Conservation (phyloP, 2,888 invertebrate genomes). For the Pterobdella sp. region DNA sequence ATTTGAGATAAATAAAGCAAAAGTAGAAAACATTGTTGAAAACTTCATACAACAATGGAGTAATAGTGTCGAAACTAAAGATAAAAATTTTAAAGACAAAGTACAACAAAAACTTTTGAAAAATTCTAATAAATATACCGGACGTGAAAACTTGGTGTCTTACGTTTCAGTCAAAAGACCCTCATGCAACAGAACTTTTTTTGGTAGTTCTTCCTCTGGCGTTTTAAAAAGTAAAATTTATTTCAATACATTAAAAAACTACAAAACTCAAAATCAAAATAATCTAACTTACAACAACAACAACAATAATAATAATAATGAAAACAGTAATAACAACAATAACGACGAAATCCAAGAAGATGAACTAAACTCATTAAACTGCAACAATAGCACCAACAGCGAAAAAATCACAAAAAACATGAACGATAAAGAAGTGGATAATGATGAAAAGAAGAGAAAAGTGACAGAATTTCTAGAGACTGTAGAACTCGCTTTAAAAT, state of each 20-base stretch:
- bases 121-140: no score
- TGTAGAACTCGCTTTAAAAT: background rate
- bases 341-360: background rate
- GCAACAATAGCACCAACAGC: constrained; percentile 8
- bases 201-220: no score
- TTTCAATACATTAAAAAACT: background rate
- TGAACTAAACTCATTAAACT: background rate
- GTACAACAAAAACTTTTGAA: no score
- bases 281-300: background rate
- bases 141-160: background rate
- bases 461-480: background rate
- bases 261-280: background rate
- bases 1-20: no score
- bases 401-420: background rate
- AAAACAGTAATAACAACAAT: background rate
- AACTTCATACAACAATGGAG: no score
- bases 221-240: no score
- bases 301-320: constrained; percentile 17
- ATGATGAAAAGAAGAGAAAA: background rate
- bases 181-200: no score
- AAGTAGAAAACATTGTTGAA: no score
- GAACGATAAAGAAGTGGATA: background rate
- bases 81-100: no score
- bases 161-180: no score
- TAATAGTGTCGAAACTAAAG: no score